Percentiles rank a stretch among this genome's conserved stretches.
Evolutionary conservation across 2,888 invertebrate genomes (phyloP).

Genomic region (Rhodophaea formosa): DNA sequence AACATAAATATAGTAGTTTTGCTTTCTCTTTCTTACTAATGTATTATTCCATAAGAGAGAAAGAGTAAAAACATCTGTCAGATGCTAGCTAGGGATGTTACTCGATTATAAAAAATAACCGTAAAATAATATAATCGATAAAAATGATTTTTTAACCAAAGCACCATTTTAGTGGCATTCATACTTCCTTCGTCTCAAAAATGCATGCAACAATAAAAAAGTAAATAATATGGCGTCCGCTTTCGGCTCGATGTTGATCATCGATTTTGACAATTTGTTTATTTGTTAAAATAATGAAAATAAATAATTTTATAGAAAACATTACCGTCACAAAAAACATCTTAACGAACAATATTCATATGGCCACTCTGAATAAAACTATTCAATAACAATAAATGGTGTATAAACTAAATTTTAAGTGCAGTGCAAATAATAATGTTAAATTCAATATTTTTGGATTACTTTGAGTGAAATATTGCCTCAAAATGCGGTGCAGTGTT

Average conservation of each 20-base stretch:
- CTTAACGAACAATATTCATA: too few relatives aligned
- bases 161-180: too few relatives aligned
- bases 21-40: background rate
- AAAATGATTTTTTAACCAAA: too few relatives aligned
- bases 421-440: conserved; percentile 2
- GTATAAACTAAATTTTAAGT: background rate
- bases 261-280: conserved; percentile 15
- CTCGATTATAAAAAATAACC: background rate
- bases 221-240: conserved; percentile 16
- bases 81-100: background rate
- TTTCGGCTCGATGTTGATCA: background rate
- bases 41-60: background rate
- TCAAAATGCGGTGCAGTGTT: conserved; percentile 60
- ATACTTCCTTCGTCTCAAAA: too few relatives aligned
- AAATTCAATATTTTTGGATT: conserved; percentile 14
- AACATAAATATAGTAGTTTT: conserved; percentile 3
- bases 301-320: background rate
- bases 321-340: too few relatives aligned
- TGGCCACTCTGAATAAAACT: background rate
- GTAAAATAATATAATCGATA: too few relatives aligned
- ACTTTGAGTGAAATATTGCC: conserved; percentile 26
- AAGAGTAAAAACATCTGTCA: background rate
- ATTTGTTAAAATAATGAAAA: conserved; percentile 12
- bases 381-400: background rate
- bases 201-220: background rate